Conservation (phyloP, 2,888 invertebrate genomes). For the Helleia helle region DNA sequence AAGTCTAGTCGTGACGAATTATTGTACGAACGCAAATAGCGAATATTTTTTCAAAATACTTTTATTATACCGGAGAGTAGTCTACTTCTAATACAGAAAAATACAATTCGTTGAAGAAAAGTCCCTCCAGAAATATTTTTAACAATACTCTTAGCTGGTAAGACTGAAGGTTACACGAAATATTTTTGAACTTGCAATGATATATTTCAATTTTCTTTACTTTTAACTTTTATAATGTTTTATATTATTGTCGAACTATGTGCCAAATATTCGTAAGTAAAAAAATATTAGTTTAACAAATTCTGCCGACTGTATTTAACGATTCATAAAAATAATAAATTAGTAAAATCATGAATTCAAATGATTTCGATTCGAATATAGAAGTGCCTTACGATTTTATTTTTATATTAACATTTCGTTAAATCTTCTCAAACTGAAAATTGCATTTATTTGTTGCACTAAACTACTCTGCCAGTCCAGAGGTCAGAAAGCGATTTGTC, state of each 20-base stretch:
- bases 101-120: slow-evolving; percentile 52
- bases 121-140: slow-evolving; percentile 63
- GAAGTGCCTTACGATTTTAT: slow-evolving; percentile 72
- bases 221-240: too few relatives aligned
- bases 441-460: slow-evolving; percentile 59
- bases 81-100: slow-evolving; percentile 48
- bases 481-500: slow-evolving; percentile 29
- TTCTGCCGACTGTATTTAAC: neutral
- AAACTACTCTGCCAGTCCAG: slow-evolving; percentile 46
- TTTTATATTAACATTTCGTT: slow-evolving; percentile 51
- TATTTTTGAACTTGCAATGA: slow-evolving; percentile 22
- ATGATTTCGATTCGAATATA: slow-evolving; percentile 61
- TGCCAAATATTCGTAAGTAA: slow-evolving; percentile 35
- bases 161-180: slow-evolving; percentile 62
- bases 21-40: slow-evolving; percentile 33
- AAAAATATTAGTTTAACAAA: neutral
- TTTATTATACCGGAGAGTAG: slow-evolving; percentile 42
- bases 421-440: slow-evolving; percentile 31
- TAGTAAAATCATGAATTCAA: slow-evolving; percentile 45
- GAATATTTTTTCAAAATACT: slow-evolving; percentile 50
- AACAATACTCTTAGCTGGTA: slow-evolving; percentile 63
- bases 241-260: slow-evolving; percentile 53
- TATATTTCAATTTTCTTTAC: neutral
- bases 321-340: slow-evolving; percentile 22
- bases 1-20: slow-evolving; percentile 16